Evolutionary conservation across 2,888 invertebrate species (phyloP).

Genomic region (Myathropa florea): DNA sequence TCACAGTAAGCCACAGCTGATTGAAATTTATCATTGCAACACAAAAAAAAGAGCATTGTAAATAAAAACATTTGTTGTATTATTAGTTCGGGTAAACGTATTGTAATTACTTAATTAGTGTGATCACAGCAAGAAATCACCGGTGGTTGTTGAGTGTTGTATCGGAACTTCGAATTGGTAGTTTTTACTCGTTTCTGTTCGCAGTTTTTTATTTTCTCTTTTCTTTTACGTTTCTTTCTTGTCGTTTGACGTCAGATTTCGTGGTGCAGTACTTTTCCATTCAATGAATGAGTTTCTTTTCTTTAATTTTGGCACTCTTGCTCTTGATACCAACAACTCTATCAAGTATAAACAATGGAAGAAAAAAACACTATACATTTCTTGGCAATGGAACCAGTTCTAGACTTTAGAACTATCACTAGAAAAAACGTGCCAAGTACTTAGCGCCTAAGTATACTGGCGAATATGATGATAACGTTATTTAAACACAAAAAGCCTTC

Average conservation of each 20-base stretch:
- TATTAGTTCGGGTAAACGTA: not conserved
- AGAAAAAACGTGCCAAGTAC: not conserved
- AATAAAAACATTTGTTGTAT: not conserved
- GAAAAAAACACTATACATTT: not conserved
- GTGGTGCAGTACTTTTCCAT: conserved; percentile 40
- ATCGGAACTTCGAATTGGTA: not conserved
- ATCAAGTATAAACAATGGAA: not conserved
- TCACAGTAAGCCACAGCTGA: not conserved
- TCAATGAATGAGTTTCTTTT: not conserved
- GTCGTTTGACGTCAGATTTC: not conserved
- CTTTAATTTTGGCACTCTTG: not conserved
- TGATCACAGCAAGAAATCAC: not conserved
- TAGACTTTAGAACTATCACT: not conserved
- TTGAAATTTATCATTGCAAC: not conserved
- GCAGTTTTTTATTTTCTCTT: conserved; percentile 7
- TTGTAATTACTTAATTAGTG: not conserved
- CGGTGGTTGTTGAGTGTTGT: not conserved
- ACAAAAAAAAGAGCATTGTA: not conserved
- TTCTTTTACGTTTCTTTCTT: not conserved
- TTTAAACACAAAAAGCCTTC: no score
- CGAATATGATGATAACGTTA: no score
- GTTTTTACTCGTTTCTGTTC: not conserved
- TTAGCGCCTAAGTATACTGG: not conserved
- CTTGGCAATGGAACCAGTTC: not conserved
- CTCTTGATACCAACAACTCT: not conserved